A percentile compares a stretch with the other conserved stretches of the same genome.
Evolutionary conservation across 2,888 invertebrate species (phyloP).

Genomic region (Drosophila percnosoma): DNA sequence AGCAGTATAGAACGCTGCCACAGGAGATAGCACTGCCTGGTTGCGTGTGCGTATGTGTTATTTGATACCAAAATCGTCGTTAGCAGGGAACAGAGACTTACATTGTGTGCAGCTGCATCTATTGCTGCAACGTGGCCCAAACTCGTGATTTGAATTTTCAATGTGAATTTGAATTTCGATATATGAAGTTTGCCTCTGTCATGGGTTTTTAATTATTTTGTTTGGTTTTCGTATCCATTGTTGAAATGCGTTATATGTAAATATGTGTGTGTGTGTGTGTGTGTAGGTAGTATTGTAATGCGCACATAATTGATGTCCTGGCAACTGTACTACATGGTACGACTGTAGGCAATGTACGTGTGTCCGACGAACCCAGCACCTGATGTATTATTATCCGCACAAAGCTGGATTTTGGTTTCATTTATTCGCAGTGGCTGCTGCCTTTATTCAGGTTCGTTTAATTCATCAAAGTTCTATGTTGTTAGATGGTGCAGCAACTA

Average conservation of each 20-base stretch:
- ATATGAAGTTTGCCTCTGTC: conserved; percentile 61
- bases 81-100: conserved; percentile 47
- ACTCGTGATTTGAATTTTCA: conserved; percentile 67
- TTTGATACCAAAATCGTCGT: conserved; percentile 71
- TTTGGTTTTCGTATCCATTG: conserved; percentile 58
- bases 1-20: conserved; percentile 28
- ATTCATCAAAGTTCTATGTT: background rate
- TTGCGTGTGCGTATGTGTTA: conserved; percentile 40
- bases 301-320: conserved; percentile 69
- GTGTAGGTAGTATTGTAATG: conserved; percentile 60
- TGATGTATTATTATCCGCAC: conserved; percentile 49
- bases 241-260: conserved; percentile 25
- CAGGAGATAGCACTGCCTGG: conserved; percentile 6
- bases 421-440: conserved; percentile 21
- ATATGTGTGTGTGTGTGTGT: conserved; percentile 8
- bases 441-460: conserved; percentile 2
- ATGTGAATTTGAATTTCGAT: conserved; percentile 72
- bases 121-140: conserved; percentile 21
- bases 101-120: conserved; percentile 47
- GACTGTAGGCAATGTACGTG: conserved; percentile 34
- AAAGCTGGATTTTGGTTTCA: conserved; percentile 39
- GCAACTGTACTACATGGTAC: conserved; percentile 26
- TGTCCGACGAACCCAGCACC: conserved; percentile 23
- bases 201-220: conserved; percentile 77
- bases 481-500: background rate